Evolutionary conservation across 2,113 vertebrate genomes (phyloP), one percentile per base, ranked within the genome.

Genomic region (Istiophorus platypterus): DNA sequence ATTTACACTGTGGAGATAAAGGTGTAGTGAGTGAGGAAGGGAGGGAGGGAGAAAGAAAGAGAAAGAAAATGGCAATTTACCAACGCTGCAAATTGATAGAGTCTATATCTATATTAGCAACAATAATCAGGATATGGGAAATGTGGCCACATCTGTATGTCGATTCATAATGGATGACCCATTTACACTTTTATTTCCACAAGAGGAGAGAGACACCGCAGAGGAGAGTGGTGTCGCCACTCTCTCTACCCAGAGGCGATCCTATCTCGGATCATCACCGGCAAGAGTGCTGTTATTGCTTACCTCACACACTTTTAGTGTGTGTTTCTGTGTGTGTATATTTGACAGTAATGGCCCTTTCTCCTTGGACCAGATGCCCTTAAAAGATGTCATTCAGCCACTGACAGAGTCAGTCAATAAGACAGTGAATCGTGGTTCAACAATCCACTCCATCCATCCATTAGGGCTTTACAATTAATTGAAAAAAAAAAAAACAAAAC

Each of bases 321-420:
- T 57, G n/a, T n/a, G 54, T 37, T 14, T 41, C 26, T 69, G 24
- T 67, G 49, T 72, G 64, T 80, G 37, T 56, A 1, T 69, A 12
- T 64, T 63, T 75, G 78, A 79, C 70, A 72, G 70, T 81, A 88
- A 86, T 83, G 66, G 74, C 58, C 66, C 34, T 72, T 61, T 86
- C 72, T 82, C 85, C 83, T 89, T 76, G 84, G 65, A 85, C 54
- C 70, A 78, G 87, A 88, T 89, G 83, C 69, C 78, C 82, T 87
- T 80, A 90, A 49, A 87, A 88, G 83, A 88, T 90, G 87, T 88
- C 87, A 86, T 85, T 89, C 81, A 85, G 83, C 82, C 13, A 49
- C 69, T 22, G 22, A 78, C 57, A 71, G 72, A 63, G 72, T 52
- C 42, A 56, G 87, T 86, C 89, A 82, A 85, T 81, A 85, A 82